Evolutionary conservation across 2,888 invertebrate species (phyloP).

Genomic region (Rugalucina vietnamica): DNA sequence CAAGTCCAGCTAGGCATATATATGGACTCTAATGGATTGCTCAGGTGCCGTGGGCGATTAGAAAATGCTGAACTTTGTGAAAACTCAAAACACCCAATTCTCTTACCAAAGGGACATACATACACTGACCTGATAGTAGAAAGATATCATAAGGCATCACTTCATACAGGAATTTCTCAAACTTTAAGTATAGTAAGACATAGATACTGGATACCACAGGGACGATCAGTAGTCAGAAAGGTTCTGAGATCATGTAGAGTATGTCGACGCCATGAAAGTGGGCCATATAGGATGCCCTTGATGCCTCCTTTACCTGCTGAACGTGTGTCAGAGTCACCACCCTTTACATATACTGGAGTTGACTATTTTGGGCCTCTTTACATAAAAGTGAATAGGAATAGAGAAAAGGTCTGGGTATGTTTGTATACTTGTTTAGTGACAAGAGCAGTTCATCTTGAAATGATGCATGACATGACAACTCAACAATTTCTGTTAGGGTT

Average conservation of each 20-base stretch:
- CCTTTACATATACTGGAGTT: constrained; percentile 10
- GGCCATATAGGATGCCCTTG: constrained; percentile 40
- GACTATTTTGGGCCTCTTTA: constrained; percentile 23
- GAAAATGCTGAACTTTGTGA: constrained; percentile 18
- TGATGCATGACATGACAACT: constrained; percentile 21
- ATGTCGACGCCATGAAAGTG: constrained; percentile 43
- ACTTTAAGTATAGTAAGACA: constrained; percentile 29
- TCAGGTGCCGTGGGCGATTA: constrained; percentile 25
- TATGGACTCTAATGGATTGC: constrained; percentile 3
- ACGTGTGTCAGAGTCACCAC: constrained; percentile 13
- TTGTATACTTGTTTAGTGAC: constrained; percentile 16
- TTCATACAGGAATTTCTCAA: constrained; percentile 46
- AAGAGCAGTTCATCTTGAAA: constrained; percentile 23
- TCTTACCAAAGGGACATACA: constrained; percentile 6
- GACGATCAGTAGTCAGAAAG: constrained; percentile 26
- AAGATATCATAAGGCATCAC: not conserved
- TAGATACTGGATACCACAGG: constrained; percentile 38
- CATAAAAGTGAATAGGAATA: not conserved
- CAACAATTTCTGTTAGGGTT: constrained; percentile 9
- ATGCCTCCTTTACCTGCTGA: constrained; percentile 36
- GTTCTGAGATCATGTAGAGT: constrained; percentile 22
- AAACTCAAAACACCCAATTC: constrained; percentile 18
- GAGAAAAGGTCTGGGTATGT: constrained; percentile 22
- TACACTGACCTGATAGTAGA: constrained; percentile 14
- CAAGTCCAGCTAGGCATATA: constrained; percentile 17